Percentiles rank a stretch among this genome's conserved stretches.
Conservation (phyloP, 2,113 vertebrate species). For the Irena cyanogastra region DNA sequence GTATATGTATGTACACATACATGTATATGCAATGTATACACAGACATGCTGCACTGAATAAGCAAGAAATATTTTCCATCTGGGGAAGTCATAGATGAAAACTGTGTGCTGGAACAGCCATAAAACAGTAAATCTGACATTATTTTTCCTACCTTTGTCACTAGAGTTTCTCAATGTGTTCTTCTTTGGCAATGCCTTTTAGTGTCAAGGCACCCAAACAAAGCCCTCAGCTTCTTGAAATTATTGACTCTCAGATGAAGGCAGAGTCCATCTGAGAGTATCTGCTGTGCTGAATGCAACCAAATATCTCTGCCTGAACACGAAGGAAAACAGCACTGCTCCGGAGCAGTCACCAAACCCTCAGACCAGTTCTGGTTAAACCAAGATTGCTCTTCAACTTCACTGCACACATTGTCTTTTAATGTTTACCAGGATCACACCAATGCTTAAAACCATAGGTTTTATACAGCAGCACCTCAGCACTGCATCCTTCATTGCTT, state of each 20-base stretch:
- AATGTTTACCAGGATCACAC: not conserved
- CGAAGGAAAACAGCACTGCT: not conserved
- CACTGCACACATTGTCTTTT: not conserved
- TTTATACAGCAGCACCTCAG: not conserved
- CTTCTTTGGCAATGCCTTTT: not conserved
- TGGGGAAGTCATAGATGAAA: constrained; percentile 1
- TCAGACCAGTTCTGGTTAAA: not conserved
- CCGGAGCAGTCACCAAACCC: not conserved
- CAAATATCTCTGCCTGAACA: not conserved
- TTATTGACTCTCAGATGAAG: not conserved
- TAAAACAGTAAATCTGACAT: constrained; percentile 7
- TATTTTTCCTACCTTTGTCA: constrained; percentile 23
- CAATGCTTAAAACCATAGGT: not conserved
- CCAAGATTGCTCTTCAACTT: not conserved
- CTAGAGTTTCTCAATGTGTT: not conserved
- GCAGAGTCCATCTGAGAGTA: not conserved
- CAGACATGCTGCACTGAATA: not conserved
- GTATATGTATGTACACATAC: too few relatives aligned
- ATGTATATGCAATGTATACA: not conserved
- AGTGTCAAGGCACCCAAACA: not conserved
- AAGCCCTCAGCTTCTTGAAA: not conserved
- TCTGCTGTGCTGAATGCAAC: not conserved
- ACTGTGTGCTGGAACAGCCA: not conserved
- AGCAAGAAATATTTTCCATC: not conserved
- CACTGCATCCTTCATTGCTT: not conserved